These are phyloP conservation scores for Nomada ruficornis DNA, from an alignment of 2,888 invertebrate species.

Conservation along the genomic window DNA sequence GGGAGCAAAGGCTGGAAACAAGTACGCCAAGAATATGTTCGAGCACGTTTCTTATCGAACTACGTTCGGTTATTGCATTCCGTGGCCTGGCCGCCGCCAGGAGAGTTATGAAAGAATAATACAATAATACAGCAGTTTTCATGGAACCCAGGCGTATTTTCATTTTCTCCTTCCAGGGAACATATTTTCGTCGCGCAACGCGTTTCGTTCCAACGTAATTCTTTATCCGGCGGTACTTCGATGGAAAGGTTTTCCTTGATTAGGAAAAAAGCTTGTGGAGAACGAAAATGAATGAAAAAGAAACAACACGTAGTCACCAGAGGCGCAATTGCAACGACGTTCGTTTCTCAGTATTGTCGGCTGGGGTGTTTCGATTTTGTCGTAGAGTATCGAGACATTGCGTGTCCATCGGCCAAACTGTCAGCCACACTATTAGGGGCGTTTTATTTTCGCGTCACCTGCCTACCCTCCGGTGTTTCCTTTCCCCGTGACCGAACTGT, in stretches of 20 bases:
- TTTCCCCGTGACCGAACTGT: slow-evolving; percentile 12
- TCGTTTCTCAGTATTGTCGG: slow-evolving; percentile 11
- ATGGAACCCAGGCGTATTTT: slow-evolving; percentile 35
- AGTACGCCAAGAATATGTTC: slow-evolving; percentile 11
- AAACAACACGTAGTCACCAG: neutral
- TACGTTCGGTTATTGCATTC: slow-evolving; percentile 51
- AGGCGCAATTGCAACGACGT: slow-evolving; percentile 11
- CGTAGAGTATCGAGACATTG: neutral
- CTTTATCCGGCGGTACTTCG: neutral
- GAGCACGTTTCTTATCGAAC: slow-evolving; percentile 41
- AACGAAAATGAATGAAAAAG: neutral
- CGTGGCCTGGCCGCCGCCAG: neutral
- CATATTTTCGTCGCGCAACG: neutral
- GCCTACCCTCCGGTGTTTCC: neutral
- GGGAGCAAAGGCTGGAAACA: slow-evolving; percentile 1
- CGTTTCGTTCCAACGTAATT: neutral
- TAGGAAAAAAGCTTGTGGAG: neutral
- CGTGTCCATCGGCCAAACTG: slow-evolving; percentile 33
- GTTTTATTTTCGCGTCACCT: slow-evolving; percentile 66
- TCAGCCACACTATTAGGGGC: slow-evolving; percentile 67
- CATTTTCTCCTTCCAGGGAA: neutral
- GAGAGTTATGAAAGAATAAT: slow-evolving; percentile 58
- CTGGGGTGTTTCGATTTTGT: neutral
- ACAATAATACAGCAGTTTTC: slow-evolving; percentile 43
- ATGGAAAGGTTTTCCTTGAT: neutral